These are phyloP conservation scores for Operophtera brumata DNA, from an alignment of 2,888 invertebrate genomes.

Conservation along the genomic window DNA sequence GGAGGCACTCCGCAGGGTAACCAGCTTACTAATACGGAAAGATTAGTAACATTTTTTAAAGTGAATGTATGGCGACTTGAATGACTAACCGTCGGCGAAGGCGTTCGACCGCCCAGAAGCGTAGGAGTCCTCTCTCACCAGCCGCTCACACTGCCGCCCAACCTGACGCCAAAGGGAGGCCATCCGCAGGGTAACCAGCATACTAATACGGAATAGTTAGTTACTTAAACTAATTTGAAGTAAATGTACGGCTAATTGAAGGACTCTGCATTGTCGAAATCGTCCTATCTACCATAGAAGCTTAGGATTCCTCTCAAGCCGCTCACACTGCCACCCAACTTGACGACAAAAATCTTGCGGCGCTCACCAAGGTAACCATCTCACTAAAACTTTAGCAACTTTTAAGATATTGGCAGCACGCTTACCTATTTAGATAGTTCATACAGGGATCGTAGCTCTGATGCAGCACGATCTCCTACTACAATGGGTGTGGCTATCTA, in stretches of 20 bases:
- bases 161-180: slow-evolving; percentile 93
- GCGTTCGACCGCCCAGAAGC: slow-evolving; percentile 76
- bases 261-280: slow-evolving; percentile 80
- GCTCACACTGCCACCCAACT: slow-evolving; percentile 92
- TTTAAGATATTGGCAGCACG: too few species aligned
- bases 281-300: slow-evolving; percentile 76
- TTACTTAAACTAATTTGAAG: slow-evolving; percentile 3
- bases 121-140: slow-evolving; percentile 83
- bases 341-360: too few species aligned
- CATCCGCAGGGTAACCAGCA: slow-evolving; percentile 91
- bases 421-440: too few species aligned
- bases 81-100: slow-evolving; percentile 80
- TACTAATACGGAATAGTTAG: slow-evolving; percentile 92
- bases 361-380: too few species aligned
- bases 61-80: too few species aligned
- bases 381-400: too few species aligned
- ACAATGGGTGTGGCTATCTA: too few species aligned
- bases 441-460: too few species aligned
- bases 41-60: slow-evolving; percentile 73
- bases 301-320: slow-evolving; percentile 84
- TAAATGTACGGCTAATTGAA: too few species aligned
- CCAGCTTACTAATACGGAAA: slow-evolving; percentile 92
- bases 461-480: too few species aligned
- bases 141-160: slow-evolving; percentile 92
- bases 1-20: slow-evolving; percentile 92